Base-by-base conservation (phyloP, 2,113 vertebrate species). In the Thunnus maccoyii region DNA sequence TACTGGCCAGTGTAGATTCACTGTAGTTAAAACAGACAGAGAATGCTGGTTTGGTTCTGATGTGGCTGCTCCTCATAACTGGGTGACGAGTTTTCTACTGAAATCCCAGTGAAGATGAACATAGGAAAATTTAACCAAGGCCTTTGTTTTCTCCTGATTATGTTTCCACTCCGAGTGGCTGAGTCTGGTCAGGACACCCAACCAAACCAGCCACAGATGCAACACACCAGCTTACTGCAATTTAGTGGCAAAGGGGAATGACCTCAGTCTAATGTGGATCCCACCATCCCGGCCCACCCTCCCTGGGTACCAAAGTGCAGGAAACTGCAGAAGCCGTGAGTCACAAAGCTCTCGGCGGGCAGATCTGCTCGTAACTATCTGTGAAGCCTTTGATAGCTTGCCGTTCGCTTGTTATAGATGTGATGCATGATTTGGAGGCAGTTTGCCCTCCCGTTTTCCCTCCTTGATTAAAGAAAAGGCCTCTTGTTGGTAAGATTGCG, bases 391-490 rank as follows among this genome's bases (percentile, higher is more conserved):
- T 95, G 90, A 91, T 91, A 87, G 78, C 72, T 77, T 54, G 75
- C 76, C 66, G 51, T 87, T 80, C 27, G 77, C 91, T 94, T 76
- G 83, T 94, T 92, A 91, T 86, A 80, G 90, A 94, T 92, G 94
- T 94, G 87, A 94, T 94, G 92, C 89, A 90, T 92, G 90, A 94
- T 93, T 94, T 92, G 80, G 80, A 91, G 85, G 89, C 83, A 86
- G 61, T 89, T 80, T 84, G 62, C 84, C 77, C 69, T 61, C 62
- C 62, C 15, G 25, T 46, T 65, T 66, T 58, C 78, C 46, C 48
- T 76, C 80, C 85, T 82, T 95, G 94, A 95, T 95, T 95, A 95
- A 94, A 96, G 94, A 92, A 87, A 87, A 82, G 65, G 67, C 85
- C 80, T 75, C 75, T 71, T 63, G 71, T 69, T 5, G 22, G 90